A percentile compares a stretch with the other conserved stretches of the same genome.
Evolutionary conservation across 2,888 invertebrate genomes (phyloP).

Genomic region (Oscheius sp.): DNA sequence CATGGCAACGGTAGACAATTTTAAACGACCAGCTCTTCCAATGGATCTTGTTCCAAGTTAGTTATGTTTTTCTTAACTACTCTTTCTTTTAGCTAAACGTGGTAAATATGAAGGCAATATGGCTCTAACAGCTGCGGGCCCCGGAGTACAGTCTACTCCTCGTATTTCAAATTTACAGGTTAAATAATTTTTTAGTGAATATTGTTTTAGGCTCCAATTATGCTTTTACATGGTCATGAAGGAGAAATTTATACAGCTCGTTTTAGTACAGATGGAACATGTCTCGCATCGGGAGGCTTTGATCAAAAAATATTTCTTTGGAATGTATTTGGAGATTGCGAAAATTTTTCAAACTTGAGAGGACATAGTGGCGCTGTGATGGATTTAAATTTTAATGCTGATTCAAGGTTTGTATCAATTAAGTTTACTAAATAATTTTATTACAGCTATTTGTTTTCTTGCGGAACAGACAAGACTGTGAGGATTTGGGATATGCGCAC

Average conservation of each 20-base stretch:
- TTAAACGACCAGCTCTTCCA: conserved; percentile 34
- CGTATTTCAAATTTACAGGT: conserved; percentile 33
- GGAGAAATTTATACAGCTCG: conserved; percentile 91
- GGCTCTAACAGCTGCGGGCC: conserved; percentile 16
- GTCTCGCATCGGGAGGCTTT: conserved; percentile 91
- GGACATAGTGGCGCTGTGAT: conserved; percentile 95
- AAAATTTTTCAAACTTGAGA: conserved; percentile 89
- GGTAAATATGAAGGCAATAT: conserved; percentile 35
- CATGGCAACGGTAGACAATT: conserved; percentile 32
- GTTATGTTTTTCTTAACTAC: neutral
- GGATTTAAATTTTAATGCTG: conserved; percentile 78
- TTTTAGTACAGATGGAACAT: conserved; percentile 95
- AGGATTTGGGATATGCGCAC: conserved; percentile 94
- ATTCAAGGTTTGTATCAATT: conserved; percentile 26
- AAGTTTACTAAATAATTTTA: neutral
- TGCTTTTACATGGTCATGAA: conserved; percentile 84
- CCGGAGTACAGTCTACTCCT: neutral
- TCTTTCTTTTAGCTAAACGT: conserved; percentile 32
- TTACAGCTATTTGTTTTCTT: conserved; percentile 81
- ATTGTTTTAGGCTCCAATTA: conserved; percentile 47
- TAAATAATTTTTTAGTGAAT: neutral
- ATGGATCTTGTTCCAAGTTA: conserved; percentile 29
- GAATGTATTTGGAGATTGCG: conserved; percentile 97
- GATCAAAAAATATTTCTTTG: conserved; percentile 87
- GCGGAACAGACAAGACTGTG: conserved; percentile 91